Percentiles rank a stretch among this genome's conserved stretches.
These are phyloP conservation scores for Furnarius figulus DNA, from an alignment of 2,113 vertebrate genomes.

Conservation along the genomic window DNA sequence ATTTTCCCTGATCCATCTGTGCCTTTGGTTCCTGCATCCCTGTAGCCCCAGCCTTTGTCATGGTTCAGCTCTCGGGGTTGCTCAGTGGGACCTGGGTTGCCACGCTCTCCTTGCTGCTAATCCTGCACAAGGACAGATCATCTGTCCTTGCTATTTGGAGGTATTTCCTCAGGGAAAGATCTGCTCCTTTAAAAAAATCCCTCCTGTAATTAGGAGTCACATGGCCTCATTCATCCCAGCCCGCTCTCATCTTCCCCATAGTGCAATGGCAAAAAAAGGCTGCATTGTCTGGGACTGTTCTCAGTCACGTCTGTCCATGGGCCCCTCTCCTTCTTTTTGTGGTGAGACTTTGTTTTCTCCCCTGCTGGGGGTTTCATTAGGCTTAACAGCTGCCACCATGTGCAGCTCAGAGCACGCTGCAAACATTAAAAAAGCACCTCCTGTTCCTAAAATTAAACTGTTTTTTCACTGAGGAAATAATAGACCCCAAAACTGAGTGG, in stretches of 20 bases:
- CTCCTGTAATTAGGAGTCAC: not conserved
- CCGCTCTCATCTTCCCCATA: not conserved
- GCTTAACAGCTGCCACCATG: not conserved
- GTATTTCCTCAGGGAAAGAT: not conserved
- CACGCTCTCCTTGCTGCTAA: not conserved
- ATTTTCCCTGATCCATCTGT: not conserved
- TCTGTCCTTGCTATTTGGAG: not conserved
- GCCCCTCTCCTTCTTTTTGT: not conserved
- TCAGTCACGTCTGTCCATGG: not conserved
- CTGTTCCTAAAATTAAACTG: not conserved
- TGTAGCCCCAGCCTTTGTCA: not conserved
- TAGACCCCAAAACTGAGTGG: not conserved
- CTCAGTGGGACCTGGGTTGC: not conserved
- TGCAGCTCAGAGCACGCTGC: not conserved
- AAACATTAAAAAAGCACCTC: not conserved
- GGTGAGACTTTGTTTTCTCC: not conserved
- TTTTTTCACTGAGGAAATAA: not conserved
- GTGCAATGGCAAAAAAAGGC: not conserved
- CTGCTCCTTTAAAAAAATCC: not conserved
- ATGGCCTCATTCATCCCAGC: not conserved
- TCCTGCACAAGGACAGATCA: not conserved
- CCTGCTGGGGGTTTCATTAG: constrained; percentile 7
- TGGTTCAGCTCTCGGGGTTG: not conserved
- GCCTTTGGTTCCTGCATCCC: not conserved
- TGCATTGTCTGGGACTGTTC: not conserved